A percentile compares a stretch with the other conserved stretches of the same genome.
phyloP scores from a whole-genome alignment of 2,888 invertebrate species.

The Zele albiditarsus region DNA sequence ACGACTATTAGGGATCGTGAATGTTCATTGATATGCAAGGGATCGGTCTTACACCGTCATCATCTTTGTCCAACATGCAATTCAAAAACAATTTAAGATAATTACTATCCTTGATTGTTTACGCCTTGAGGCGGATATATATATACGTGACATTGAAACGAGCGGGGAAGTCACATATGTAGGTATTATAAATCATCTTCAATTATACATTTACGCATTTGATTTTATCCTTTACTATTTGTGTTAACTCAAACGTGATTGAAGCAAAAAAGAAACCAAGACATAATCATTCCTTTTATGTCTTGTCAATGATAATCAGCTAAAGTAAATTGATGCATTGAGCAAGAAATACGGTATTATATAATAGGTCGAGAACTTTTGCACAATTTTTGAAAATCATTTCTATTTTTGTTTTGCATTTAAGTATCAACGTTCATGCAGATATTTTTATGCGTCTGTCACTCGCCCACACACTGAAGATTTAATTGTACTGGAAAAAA shows the following conservation, averaged over 20 bases:
- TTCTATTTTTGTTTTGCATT: not conserved
- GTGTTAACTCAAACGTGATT: not conserved
- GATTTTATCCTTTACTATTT: not conserved
- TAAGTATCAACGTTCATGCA: not conserved
- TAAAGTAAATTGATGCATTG: not conserved
- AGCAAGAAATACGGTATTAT: not conserved
- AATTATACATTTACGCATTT: not conserved
- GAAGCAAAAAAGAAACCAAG: not conserved
- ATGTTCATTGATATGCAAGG: slow-evolving; percentile 44
- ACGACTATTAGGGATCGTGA: slow-evolving; percentile 43
- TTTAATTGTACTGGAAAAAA: not conserved
- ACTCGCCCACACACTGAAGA: not conserved
- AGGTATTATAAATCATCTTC: not conserved
- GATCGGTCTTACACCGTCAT: slow-evolving; percentile 38
- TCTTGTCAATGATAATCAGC: not conserved
- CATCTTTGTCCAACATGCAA: slow-evolving; percentile 27
- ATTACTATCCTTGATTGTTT: slow-evolving; percentile 34
- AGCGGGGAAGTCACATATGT: not conserved
- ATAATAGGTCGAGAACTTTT: not conserved
- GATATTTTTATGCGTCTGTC: not conserved
- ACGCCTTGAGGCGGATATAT: slow-evolving; percentile 19
- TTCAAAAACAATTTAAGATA: slow-evolving; percentile 36
- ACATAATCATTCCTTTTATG: not conserved
- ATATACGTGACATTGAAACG: slow-evolving; percentile 10
- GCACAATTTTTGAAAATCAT: not conserved